Evolutionary conservation across 2,113 vertebrate species (phyloP).

Genomic region (Arothron firmamentum): DNA sequence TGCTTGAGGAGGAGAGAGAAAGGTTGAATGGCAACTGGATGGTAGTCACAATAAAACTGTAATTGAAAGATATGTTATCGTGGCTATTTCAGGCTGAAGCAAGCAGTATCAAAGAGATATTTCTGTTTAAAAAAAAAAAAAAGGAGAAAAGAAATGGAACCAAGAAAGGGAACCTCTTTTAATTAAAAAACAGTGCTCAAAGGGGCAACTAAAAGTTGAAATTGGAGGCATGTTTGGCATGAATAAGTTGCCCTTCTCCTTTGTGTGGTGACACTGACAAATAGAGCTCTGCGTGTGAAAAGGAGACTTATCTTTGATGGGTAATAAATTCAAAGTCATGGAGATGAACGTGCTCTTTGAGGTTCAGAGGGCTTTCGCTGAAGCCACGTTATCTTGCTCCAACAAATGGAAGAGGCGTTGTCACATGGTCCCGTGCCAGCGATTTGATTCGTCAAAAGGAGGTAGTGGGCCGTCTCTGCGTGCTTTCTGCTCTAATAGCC

Average conservation of each 20-base stretch:
- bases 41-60: slow-evolving; percentile 75
- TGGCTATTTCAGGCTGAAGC: slow-evolving; percentile 60
- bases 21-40: slow-evolving; percentile 69
- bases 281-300: slow-evolving; percentile 71
- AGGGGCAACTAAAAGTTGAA: slow-evolving; percentile 72
- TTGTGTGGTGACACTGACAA: slow-evolving; percentile 79
- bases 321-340: slow-evolving; percentile 78
- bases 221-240: slow-evolving; percentile 78
- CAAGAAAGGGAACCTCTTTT: slow-evolving; percentile 70
- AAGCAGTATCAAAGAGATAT: slow-evolving; percentile 68
- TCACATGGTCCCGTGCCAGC: slow-evolving; percentile 53
- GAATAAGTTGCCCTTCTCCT: slow-evolving; percentile 74
- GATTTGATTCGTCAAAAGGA: slow-evolving; percentile 39
- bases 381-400: slow-evolving; percentile 70
- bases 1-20: slow-evolving; percentile 41
- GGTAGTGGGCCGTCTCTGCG: slow-evolving; percentile 37
- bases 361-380: slow-evolving; percentile 69
- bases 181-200: slow-evolving; percentile 73
- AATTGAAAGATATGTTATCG: slow-evolving; percentile 81
- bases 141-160: slow-evolving; percentile 51
- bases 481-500: slow-evolving; percentile 27
- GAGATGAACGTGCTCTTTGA: slow-evolving; percentile 75
- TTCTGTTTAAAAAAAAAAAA: slow-evolving; percentile 50
- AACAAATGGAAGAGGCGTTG: slow-evolving; percentile 55
- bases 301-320: slow-evolving; percentile 78